Evolutionary conservation across 2,113 vertebrate genomes (phyloP), one percentile per base, ranked within the genome.

Genomic region (Candoia aspera): DNA sequence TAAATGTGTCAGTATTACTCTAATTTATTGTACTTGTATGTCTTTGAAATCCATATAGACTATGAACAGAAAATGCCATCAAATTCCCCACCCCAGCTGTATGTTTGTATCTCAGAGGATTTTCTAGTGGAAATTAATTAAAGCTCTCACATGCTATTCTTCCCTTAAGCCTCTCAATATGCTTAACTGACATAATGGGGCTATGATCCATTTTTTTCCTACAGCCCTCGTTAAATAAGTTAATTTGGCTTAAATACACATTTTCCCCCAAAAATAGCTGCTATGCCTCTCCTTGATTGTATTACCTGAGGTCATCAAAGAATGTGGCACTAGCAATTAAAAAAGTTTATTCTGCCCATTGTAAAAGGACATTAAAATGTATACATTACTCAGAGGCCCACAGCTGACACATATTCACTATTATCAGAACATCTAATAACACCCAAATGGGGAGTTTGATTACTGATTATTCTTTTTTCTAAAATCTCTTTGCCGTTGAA

Each of bases 71-170:
- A 84, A 86, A 84, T 91, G 86, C 94, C 68, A 93, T 96, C 86
- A 95, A n/a, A 59, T 17, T 84, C 37, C 55, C 58, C 10, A 83
- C 10, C 37, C 37, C 33, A 91, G 90, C 42, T 73, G 92, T 94
- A 90, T 58, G 90, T 91, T 95, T 24, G n/a, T 95, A 88, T 95
- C 88, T 94, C 89, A 93, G 53, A 95, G 93, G 92, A 96, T 96
- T 95, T 93, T 84, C 92, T 94, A 94, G 93, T 92, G 64, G 86
- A 95, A 97, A 97, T 97, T 97, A 97, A 96, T 97, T 96, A 95
- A 97, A 96, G 37, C 62, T 92, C 95, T 86, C 37, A 92, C 87
- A 92, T 33, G 95, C 93, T 6, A 54, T 93, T 96, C 96, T 95
- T 89, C 95, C 95, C 95, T 95, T 90, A 94, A 96, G 96, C 92